Conservation (phyloP, 2,888 invertebrate genomes). For the Perdita meconis region DNA sequence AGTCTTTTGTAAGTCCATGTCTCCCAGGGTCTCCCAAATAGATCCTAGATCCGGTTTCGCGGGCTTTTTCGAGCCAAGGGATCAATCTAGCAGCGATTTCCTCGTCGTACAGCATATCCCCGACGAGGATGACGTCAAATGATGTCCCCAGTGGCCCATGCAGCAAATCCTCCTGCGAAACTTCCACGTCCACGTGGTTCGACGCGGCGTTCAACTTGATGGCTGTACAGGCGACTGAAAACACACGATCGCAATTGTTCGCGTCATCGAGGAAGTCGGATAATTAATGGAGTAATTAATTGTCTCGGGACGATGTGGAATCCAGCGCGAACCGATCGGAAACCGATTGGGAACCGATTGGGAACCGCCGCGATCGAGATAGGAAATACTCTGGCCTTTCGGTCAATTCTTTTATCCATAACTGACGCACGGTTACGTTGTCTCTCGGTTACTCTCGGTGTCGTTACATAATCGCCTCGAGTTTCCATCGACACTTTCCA, state of each 20-base stretch:
- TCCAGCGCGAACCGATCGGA: too few relatives aligned
- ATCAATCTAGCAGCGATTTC: slow-evolving; percentile 86
- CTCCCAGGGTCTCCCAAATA: slow-evolving; percentile 87
- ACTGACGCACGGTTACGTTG: slow-evolving; percentile 11
- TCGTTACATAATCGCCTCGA: not conserved
- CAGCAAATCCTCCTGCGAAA: slow-evolving; percentile 84
- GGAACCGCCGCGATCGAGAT: not conserved
- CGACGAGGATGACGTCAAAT: slow-evolving; percentile 87
- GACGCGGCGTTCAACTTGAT: slow-evolving; percentile 85
- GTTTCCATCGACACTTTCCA: not conserved
- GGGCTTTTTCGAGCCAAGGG: slow-evolving; percentile 84
- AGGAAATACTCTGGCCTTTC: slow-evolving; percentile 1
- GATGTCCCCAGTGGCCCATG: slow-evolving; percentile 57
- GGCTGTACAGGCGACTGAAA: slow-evolving; percentile 86
- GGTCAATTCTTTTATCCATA: not conserved
- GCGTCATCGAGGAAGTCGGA: too few relatives aligned
- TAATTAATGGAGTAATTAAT: too few relatives aligned
- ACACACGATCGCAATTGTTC: not conserved
- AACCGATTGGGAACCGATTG: too few relatives aligned
- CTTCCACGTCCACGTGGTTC: slow-evolving; percentile 84
- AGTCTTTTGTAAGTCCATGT: slow-evolving; percentile 85
- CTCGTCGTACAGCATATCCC: slow-evolving; percentile 90
- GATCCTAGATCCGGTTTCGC: slow-evolving; percentile 79
- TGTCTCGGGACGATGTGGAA: too few relatives aligned
- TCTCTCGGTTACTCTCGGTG: slow-evolving; percentile 2